phyloP scores from a whole-genome alignment of 2,797 vertebrate species.

The Dendrocincla fuliginosa region DNA sequence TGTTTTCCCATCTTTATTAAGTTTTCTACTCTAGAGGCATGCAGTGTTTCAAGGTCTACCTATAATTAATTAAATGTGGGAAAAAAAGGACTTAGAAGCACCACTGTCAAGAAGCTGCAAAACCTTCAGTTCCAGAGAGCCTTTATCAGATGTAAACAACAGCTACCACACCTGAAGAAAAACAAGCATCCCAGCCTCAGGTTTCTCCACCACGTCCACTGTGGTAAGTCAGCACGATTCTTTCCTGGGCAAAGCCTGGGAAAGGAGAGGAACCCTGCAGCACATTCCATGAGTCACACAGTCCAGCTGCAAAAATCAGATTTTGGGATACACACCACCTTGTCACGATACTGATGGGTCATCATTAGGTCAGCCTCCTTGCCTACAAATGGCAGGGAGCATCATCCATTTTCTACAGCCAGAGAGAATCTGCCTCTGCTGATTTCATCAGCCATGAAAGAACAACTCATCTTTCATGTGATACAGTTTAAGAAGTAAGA shows the following conservation, averaged over 20 bases:
- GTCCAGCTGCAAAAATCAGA: not conserved
- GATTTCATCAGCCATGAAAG: slow-evolving; percentile 14
- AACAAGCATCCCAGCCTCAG: not conserved
- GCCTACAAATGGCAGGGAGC: not conserved
- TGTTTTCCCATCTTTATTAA: not conserved
- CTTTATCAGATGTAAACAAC: not conserved
- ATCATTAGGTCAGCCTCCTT: not conserved
- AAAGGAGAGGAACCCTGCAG: not conserved
- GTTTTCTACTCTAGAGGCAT: not conserved
- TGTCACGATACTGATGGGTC: not conserved
- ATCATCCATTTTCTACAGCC: not conserved
- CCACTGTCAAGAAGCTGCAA: not conserved
- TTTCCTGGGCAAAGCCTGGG: not conserved
- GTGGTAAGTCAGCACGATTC: rapidly evolving
- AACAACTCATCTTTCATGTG: not conserved
- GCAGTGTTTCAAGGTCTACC: not conserved
- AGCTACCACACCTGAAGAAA: not conserved
- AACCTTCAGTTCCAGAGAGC: not conserved
- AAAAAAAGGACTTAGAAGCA: not conserved
- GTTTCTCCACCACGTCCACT: not conserved
- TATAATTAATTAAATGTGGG: not conserved
- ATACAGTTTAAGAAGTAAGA: not conserved
- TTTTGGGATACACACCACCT: not conserved
- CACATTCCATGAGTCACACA: not conserved
- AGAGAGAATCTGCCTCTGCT: not conserved